A percentile compares a stretch with the other conserved stretches of the same genome.
phyloP scores from a whole-genome alignment of 1,140 invertebrate genomes.

The Globodera rostochiensis region DNA sequence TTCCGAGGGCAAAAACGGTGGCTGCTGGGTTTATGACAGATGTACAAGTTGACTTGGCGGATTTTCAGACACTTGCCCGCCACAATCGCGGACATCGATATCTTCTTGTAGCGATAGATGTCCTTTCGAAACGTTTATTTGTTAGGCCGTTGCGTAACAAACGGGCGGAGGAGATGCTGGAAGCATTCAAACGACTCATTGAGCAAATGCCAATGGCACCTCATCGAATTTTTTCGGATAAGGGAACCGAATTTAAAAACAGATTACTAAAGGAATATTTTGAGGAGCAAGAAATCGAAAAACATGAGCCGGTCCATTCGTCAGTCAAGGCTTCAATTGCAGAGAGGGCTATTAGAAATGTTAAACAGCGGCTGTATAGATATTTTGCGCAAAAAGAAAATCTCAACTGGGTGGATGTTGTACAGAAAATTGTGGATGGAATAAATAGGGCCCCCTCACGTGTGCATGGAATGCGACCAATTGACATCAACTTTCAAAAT shows the following conservation, averaged over 20 bases:
- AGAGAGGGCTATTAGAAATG: not conserved
- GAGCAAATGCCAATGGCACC: not conserved
- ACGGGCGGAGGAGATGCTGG: not conserved
- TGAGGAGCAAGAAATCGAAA: not conserved
- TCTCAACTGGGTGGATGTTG: not conserved
- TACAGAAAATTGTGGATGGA: conserved; percentile 11
- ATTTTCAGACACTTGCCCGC: not conserved
- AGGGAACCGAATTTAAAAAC: conserved; percentile 4
- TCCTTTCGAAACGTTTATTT: not conserved
- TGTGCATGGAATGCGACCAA: conserved; percentile 12
- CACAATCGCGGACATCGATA: conserved; percentile 6
- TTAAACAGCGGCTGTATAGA: not conserved
- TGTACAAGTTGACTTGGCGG: not conserved
- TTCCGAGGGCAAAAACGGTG: no score
- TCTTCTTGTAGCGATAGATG: conserved; percentile 7
- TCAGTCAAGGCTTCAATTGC: conserved; percentile 2
- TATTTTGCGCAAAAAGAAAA: conserved; percentile 7
- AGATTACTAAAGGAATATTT: not conserved
- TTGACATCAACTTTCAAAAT: conserved; percentile 12
- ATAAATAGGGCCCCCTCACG: not conserved
- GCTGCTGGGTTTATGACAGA: no score
- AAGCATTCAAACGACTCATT: conserved; percentile 1
- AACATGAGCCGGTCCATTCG: not conserved
- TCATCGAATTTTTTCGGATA: not conserved
- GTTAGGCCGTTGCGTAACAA: not conserved